These are phyloP conservation scores for Amblyopsis hoosieri DNA, from an alignment of 2,797 vertebrate species.

Conservation along the genomic window DNA sequence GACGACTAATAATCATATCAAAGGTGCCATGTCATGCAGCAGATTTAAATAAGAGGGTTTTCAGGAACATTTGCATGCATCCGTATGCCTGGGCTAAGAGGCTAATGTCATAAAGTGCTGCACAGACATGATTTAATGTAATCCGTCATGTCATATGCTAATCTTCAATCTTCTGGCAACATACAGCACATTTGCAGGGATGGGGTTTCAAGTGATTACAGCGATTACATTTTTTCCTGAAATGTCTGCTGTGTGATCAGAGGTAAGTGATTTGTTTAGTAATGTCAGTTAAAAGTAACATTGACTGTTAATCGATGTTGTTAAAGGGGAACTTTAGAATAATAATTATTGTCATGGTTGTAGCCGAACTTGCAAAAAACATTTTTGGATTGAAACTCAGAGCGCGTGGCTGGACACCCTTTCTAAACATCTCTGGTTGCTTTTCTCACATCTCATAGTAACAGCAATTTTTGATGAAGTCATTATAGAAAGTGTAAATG, in stretches of 20 bases:
- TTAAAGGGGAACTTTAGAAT: too few relatives aligned
- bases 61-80: constrained; percentile 95
- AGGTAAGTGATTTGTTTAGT: constrained; percentile 76
- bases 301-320: too few relatives aligned
- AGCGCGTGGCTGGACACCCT: too few relatives aligned
- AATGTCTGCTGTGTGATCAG: constrained; percentile 81
- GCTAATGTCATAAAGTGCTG: constrained; percentile 97
- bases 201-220: constrained; percentile 67
- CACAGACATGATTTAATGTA: constrained; percentile 98
- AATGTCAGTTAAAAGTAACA: too few relatives aligned
- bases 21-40: constrained; percentile 96
- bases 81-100: constrained; percentile 93
- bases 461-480: too few relatives aligned
- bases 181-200: constrained; percentile 83
- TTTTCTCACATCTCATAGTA: too few relatives aligned
- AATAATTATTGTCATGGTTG: too few relatives aligned
- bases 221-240: constrained; percentile 80
- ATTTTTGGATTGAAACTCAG: too few relatives aligned
- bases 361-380: too few relatives aligned
- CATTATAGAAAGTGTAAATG: too few relatives aligned
- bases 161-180: constrained; percentile 93
- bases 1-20: constrained; percentile 99
- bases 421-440: too few relatives aligned
- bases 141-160: constrained; percentile 99
- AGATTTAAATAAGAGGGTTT: constrained; percentile 99